Evolutionary conservation across 1,140 invertebrate species (phyloP), one percentile per base, ranked within the genome.

Genomic region (Mycetomoellerius zeteki): DNA sequence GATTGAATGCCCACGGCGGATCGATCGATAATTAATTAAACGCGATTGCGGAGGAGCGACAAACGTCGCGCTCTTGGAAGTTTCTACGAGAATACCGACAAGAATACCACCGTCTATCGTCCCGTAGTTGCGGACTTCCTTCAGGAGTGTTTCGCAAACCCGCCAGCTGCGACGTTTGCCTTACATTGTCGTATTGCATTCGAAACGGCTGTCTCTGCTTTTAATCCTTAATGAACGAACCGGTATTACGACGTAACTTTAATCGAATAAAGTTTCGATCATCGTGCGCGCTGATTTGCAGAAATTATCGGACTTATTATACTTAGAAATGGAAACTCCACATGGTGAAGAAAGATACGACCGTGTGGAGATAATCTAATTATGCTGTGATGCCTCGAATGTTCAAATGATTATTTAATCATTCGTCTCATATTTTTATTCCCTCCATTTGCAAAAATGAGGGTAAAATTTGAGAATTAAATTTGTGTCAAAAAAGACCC

Each of bases 21-120:
- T 27, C 82, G 87, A 89, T 89, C 88, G 87, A 89, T 89, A 89
- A 89, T 89, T 89, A 89, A 89, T 89, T 89, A 89, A 89, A 85
- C 76, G 72, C 80, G 88, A 89, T 89, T 89, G 88, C 76, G 77
- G 72, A 52, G 89, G 54, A 86, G 86, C 72, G 77, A 87, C 88
- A 84, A 89, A 85, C 62, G 85, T 90, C 85, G 78, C 85, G 77
- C 64, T 24, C 50, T 77, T 77, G 72, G 82, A 89, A 90, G 88
- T 90, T 90, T 82, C 85, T 24, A 10, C 50, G 50, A 64, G 50
- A 84, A 43, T 47, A 33, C 62, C 50, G 71, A 72, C 85, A 86
- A 90, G 89, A 89, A 89, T 87, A 87, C 86, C 60, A 75, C 16
- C 47, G 54, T 84, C 80, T 62, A 71, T 43, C 30, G 62, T 86